Evolutionary conservation across 2,888 invertebrate species (phyloP).

Genomic region (Xylota sylvarum): DNA sequence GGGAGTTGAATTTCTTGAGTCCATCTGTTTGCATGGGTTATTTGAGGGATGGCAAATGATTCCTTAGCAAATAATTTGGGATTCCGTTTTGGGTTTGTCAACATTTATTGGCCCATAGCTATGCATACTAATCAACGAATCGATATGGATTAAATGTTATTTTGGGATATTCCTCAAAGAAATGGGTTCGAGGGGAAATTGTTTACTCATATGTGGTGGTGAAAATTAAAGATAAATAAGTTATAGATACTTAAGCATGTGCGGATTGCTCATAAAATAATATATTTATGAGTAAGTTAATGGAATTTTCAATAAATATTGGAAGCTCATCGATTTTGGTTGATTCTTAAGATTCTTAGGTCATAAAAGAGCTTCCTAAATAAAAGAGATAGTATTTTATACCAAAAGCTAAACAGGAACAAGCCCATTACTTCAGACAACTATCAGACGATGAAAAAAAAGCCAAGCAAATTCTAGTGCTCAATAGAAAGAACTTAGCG

Average conservation of each 20-base stretch:
- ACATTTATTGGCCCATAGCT: conserved; percentile 13
- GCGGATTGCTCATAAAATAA: conserved; percentile 3
- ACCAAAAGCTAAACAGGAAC: too few species aligned
- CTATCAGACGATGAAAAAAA: too few species aligned
- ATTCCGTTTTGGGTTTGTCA: not conserved
- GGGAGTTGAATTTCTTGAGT: not conserved
- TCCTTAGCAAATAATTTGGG: conserved; percentile 3
- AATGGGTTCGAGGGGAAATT: not conserved
- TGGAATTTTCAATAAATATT: too few species aligned
- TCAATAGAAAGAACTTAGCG: too few species aligned
- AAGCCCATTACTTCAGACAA: too few species aligned
- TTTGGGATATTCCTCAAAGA: not conserved
- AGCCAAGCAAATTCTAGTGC: too few species aligned
- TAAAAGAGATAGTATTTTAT: too few species aligned
- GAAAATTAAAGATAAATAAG: not conserved
- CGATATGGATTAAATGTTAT: not conserved
- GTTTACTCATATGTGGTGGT: not conserved
- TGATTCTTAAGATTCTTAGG: too few species aligned
- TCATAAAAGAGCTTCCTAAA: too few species aligned
- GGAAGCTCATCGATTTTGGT: too few species aligned
- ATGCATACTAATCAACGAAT: conserved; percentile 5
- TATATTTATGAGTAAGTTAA: not conserved
- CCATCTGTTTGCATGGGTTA: not conserved
- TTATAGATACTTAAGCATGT: not conserved
- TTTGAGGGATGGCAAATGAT: conserved; percentile 3